Evolutionary conservation across 2,888 invertebrate species (phyloP).

Genomic region (Hyles lineata): DNA sequence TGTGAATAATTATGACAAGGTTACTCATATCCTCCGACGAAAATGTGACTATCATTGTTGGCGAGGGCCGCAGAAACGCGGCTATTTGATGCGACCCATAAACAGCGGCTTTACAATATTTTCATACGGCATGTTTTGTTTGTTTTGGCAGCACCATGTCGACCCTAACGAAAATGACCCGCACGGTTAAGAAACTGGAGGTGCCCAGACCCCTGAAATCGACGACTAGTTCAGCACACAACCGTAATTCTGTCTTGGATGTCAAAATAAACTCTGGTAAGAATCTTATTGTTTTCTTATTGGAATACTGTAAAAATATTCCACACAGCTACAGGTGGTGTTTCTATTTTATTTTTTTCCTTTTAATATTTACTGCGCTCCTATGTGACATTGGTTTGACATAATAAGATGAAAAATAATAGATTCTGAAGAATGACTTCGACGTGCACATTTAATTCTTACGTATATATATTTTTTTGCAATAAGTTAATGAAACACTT

Average conservation of each 20-base stretch:
- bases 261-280: conserved; percentile 83
- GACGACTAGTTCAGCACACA: conserved; percentile 83
- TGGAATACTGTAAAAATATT: neutral
- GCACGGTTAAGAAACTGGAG: conserved; percentile 90
- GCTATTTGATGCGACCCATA: conserved; percentile 37
- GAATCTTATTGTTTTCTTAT: conserved; percentile 40
- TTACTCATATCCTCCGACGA: conserved; percentile 69
- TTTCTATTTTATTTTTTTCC: no score
- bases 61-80: conserved; percentile 43
- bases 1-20: conserved; percentile 71
- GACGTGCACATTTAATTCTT: no score
- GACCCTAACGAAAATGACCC: conserved; percentile 87
- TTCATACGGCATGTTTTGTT: conserved; percentile 41
- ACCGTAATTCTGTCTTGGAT: conserved; percentile 80
- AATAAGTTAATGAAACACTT: no score
- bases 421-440: no score
- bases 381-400: no score
- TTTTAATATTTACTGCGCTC: no score
- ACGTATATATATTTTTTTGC: no score
- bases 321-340: neutral
- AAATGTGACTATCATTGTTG: conserved; percentile 64
- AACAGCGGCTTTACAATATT: conserved; percentile 31
- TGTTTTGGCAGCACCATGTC: conserved; percentile 78
- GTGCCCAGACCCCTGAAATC: conserved; percentile 90
- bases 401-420: no score